Evolutionary conservation across 2,113 vertebrate genomes (phyloP), one percentile per base, ranked within the genome.

Genomic region (Calonectris borealis): DNA sequence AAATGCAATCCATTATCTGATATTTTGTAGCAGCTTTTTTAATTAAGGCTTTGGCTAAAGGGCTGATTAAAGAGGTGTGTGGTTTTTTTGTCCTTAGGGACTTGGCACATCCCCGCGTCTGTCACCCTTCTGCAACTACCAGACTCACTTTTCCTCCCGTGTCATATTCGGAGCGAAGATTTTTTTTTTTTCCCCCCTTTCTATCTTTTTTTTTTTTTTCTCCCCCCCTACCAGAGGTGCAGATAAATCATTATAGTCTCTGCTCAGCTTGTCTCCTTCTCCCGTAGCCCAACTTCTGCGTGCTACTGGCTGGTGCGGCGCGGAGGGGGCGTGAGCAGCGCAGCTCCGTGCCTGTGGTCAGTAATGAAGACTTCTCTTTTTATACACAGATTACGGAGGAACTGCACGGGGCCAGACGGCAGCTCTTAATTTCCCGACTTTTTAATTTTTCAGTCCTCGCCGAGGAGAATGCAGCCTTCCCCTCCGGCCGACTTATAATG

Each of bases 281-380:
- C 92, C 96, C 66, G 76, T 82, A 66, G 57, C 95, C 96, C 95
- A 87, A 90, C 97, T 98, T 96, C 95, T 97, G 98, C 95, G 98
- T 96, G 98, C 99, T 99, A 99, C 99, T 99, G 99, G 98, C 98
- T 99, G 98, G 91, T 96, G 96, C 97, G 93, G 97, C 94, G 81
- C 96, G 95, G 98, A 98, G 98, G 98, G 98, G 99, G 98, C 97
- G 98, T 96, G 98, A 97, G 98, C 98, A 95, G 85, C 98, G 94
- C 97, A 98, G 94, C 98, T 94, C 98, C 98, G 98, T 98, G 98
- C 98, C 97, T 98, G 97, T 94, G 98, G 98, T 98, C 99, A 98
- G 98, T 98, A 98, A 99, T 99, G 99, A 99, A 99, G 98, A 98
- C 98, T 99, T 99, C 98, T 99, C 98, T 99, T 99, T 99, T 99